Evolutionary conservation across 2,113 vertebrate genomes (phyloP).

Genomic region (Python bivittatus): DNA sequence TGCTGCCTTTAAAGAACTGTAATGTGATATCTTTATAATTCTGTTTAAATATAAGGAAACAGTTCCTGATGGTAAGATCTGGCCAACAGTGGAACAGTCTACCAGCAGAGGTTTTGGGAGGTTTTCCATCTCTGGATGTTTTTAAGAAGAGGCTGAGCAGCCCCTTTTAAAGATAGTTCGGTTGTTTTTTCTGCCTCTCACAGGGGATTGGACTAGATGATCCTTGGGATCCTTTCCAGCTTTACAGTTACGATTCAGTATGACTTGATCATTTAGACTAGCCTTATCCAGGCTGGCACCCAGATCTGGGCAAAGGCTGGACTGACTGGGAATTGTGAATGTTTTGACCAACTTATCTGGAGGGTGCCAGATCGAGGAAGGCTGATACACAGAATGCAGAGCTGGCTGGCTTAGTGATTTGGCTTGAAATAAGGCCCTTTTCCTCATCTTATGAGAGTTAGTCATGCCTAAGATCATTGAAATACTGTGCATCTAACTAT

Average conservation of each 20-base stretch:
- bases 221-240: background rate
- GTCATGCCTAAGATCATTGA: background rate
- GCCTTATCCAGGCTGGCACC: background rate
- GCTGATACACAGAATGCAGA: background rate
- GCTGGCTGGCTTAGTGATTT: background rate
- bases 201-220: background rate
- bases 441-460: background rate
- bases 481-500: background rate
- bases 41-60: no score
- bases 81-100: no score
- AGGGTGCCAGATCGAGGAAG: background rate
- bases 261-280: background rate
- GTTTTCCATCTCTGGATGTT: no score
- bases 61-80: no score
- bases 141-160: no score
- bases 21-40: background rate
- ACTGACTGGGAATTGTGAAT: background rate
- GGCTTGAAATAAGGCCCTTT: no score
- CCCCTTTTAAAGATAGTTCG: no score
- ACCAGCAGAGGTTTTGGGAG: no score
- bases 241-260: background rate
- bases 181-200: background rate
- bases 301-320: background rate
- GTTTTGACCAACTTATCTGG: background rate
- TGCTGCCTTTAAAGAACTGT: background rate